phyloP scores from a whole-genome alignment of 2,888 invertebrate species.

The Machimus atricapillus region DNA sequence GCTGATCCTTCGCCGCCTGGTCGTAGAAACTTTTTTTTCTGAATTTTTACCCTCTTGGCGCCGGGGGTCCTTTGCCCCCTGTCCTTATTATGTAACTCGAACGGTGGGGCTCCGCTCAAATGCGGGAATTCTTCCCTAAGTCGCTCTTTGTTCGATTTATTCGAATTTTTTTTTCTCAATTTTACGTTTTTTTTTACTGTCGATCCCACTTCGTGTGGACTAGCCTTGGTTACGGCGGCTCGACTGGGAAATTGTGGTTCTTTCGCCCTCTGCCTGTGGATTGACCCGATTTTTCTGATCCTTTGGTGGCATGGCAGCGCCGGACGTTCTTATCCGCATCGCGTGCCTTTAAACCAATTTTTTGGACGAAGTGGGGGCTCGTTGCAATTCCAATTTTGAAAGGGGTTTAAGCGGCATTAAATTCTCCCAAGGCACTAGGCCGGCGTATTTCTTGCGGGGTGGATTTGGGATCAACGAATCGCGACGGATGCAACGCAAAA shows the following conservation, averaged over 20 bases:
- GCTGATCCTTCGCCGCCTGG: neutral
- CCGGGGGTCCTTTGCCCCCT: neutral
- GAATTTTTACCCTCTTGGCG: neutral
- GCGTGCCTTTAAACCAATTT: neutral
- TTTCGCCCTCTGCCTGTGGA: neutral
- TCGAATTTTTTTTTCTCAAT: neutral
- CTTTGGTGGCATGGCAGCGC: neutral
- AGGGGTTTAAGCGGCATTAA: neutral
- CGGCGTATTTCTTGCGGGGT: neutral
- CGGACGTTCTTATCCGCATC: neutral
- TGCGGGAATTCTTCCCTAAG: neutral
- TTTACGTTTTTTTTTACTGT: neutral
- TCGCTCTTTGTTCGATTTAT: neutral
- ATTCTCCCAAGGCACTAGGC: neutral
- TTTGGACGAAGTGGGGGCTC: neutral
- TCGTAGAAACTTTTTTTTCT: neutral
- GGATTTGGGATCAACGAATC: neutral
- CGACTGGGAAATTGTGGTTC: neutral
- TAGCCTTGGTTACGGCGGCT: neutral
- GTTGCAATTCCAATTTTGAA: neutral
- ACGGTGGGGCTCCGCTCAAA: neutral
- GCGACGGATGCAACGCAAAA: too few species aligned
- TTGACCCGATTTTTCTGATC: neutral
- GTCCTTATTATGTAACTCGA: neutral
- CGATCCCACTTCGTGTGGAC: neutral